Conservation (phyloP, 1,140 invertebrate genomes). For the Panagrolaimus sp. region DNA sequence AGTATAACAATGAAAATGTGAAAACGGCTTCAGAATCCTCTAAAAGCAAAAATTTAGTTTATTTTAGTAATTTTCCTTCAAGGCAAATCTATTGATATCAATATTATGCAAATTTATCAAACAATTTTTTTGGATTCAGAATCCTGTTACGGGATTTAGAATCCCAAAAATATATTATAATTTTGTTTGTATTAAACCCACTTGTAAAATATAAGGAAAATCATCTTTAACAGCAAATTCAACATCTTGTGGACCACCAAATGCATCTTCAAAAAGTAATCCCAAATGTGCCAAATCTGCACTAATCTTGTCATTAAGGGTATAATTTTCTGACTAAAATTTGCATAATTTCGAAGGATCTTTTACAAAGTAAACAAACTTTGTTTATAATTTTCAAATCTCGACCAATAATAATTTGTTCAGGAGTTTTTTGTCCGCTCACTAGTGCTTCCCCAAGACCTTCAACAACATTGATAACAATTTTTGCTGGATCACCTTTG, state of each 20-base stretch:
- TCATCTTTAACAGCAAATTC: constrained; percentile 65
- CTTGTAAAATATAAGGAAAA: constrained; percentile 58
- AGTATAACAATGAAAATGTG: no score
- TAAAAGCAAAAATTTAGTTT: no score
- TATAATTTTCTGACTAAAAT: constrained; percentile 21
- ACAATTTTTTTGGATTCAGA: no score
- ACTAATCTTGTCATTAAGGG: constrained; percentile 44
- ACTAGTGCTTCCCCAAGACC: constrained; percentile 70
- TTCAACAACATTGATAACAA: constrained; percentile 74
- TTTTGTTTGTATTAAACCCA: no score
- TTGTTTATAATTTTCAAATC: constrained; percentile 37
- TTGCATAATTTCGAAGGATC: not conserved
- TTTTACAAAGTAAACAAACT: constrained; percentile 6
- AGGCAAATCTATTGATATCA: no score
- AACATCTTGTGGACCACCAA: constrained; percentile 70
- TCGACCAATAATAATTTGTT: constrained; percentile 33
- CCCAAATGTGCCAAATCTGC: constrained; percentile 62
- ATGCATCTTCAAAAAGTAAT: constrained; percentile 66
- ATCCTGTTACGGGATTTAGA: no score
- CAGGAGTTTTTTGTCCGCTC: constrained; percentile 40
- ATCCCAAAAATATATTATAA: no score
- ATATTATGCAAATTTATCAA: no score
- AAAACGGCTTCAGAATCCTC: no score
- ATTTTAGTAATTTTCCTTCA: no score
- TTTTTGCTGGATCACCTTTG: constrained; percentile 67